Conservation (phyloP, 2,888 invertebrate genomes). For the Synergus japonicus region DNA sequence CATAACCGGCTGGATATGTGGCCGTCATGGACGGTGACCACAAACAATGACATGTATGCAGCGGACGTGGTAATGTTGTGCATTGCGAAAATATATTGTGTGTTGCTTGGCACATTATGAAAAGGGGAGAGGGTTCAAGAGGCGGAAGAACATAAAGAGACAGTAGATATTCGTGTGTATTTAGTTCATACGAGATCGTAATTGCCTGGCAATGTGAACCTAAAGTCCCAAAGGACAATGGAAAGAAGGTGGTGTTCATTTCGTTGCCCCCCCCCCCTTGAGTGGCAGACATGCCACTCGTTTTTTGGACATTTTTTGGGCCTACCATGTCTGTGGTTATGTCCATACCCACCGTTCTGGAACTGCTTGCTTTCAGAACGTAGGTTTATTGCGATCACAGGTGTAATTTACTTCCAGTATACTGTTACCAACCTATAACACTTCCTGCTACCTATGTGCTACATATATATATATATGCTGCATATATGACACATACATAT, state of each 20-base stretch:
- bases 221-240: conserved; percentile 51
- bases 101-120: conserved; percentile 55
- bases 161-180: conserved; percentile 27
- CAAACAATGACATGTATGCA: conserved; percentile 71
- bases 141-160: conserved; percentile 42
- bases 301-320: not conserved
- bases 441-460: conserved; percentile 43
- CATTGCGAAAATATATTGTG: conserved; percentile 68
- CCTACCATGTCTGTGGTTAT: conserved; percentile 43
- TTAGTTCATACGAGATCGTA: conserved; percentile 50
- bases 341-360: conserved; percentile 63
- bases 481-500: not conserved
- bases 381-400: conserved; percentile 51
- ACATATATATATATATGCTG: not conserved
- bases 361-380: conserved; percentile 58
- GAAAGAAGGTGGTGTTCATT: conserved; percentile 44
- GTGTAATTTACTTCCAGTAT: conserved; percentile 54
- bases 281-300: not conserved
- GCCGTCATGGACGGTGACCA: conserved; percentile 71
- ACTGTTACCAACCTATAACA: conserved; percentile 53
- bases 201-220: conserved; percentile 57
- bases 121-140: conserved; percentile 35
- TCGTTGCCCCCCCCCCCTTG: not conserved
- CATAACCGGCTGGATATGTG: conserved; percentile 53
- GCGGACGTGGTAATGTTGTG: conserved; percentile 71